phyloP scores from a whole-genome alignment of 2,888 invertebrate genomes.

The Hirtodrosophila duncani region DNA sequence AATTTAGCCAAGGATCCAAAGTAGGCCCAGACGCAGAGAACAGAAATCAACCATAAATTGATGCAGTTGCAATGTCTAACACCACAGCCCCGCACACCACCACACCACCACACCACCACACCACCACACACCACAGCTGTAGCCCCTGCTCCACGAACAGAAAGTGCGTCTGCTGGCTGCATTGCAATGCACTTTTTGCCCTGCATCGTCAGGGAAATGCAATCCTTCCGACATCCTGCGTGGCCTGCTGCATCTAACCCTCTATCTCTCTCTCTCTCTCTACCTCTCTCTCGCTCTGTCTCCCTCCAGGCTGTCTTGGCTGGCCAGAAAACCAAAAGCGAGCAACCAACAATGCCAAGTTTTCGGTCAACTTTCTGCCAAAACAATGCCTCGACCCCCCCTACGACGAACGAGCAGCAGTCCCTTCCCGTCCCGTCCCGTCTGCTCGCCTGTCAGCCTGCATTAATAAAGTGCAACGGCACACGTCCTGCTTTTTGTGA shows the following conservation, averaged over 20 bases:
- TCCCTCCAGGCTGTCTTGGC: neutral
- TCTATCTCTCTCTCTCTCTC: too few relatives aligned
- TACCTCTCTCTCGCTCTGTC: neutral
- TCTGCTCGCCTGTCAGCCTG: slow-evolving; percentile 16
- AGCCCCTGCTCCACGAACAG: neutral
- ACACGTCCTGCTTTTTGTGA: slow-evolving; percentile 4
- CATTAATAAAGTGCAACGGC: slow-evolving; percentile 32
- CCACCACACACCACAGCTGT: neutral
- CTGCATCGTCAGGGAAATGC: slow-evolving; percentile 33
- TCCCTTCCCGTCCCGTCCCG: slow-evolving; percentile 8
- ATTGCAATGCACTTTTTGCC: slow-evolving; percentile 28
- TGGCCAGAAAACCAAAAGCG: slow-evolving; percentile 53
- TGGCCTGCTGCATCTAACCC: neutral
- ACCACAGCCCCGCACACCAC: slow-evolving; percentile 24
- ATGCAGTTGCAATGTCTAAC: slow-evolving; percentile 69
- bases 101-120: neutral
- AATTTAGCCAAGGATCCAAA: slow-evolving; percentile 24
- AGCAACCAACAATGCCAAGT: slow-evolving; percentile 73
- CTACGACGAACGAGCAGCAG: slow-evolving; percentile 2
- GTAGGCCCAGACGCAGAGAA: slow-evolving; percentile 45
- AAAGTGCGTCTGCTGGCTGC: slow-evolving; percentile 11
- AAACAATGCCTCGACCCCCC: slow-evolving; percentile 52
- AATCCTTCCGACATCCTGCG: slow-evolving; percentile 45
- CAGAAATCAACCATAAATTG: slow-evolving; percentile 71
- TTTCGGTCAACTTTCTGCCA: slow-evolving; percentile 74